phyloP scores from a whole-genome alignment of 2,113 vertebrate genomes.

The Hippocampus mohnikei region DNA sequence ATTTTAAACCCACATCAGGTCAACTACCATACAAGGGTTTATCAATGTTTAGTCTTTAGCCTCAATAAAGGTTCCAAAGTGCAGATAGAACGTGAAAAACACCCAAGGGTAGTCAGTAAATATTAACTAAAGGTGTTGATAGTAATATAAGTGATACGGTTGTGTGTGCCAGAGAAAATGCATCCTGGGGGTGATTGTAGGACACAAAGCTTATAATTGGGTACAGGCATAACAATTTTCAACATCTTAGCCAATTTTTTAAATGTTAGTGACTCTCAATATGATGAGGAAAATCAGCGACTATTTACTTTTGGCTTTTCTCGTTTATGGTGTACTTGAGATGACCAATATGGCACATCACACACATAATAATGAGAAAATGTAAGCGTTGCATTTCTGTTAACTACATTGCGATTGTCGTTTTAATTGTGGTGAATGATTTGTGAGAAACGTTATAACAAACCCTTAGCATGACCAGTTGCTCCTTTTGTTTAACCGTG shows the following conservation, averaged over 20 bases:
- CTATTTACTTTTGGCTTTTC: neutral
- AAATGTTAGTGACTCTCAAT: no score
- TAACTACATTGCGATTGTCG: neutral
- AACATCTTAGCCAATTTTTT: neutral
- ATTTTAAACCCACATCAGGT: neutral
- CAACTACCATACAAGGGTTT: neutral
- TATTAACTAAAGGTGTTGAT: conserved; percentile 23
- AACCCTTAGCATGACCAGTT: neutral
- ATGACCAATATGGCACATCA: neutral
- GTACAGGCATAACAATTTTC: neutral
- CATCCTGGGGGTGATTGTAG: neutral
- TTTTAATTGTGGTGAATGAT: neutral
- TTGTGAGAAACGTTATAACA: neutral
- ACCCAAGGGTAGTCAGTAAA: conserved; percentile 3
- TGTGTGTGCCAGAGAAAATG: neutral
- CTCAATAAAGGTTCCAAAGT: conserved; percentile 30
- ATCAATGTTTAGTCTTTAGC: neutral
- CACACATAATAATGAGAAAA: neutral
- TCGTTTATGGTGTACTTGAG: neutral
- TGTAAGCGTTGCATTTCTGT: neutral
- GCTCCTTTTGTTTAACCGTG: neutral
- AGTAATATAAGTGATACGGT: conserved; percentile 11
- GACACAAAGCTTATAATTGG: neutral
- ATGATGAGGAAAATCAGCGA: neutral
- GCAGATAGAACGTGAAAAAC: conserved; percentile 3